phyloP scores from a whole-genome alignment of 2,888 invertebrate genomes.

The Orthonevra nobilis region DNA sequence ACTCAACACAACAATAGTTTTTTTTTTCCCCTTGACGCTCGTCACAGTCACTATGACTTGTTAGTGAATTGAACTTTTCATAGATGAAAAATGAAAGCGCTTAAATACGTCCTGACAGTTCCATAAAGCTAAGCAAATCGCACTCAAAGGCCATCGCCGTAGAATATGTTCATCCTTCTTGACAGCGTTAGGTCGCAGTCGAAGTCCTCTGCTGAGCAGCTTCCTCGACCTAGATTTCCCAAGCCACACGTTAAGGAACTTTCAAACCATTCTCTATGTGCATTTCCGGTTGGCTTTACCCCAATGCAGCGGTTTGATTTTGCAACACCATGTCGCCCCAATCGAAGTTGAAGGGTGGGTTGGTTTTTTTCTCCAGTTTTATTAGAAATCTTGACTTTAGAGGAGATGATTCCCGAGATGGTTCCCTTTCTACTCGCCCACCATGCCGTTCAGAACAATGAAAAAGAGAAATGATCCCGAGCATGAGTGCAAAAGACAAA shows the following conservation, averaged over 20 bases:
- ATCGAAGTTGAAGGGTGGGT: conserved; percentile 22
- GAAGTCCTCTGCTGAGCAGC: not conserved
- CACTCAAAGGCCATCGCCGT: conserved; percentile 56
- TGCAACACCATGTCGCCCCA: conserved; percentile 46
- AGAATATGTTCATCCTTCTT: conserved; percentile 33
- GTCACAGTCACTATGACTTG: conserved; percentile 7
- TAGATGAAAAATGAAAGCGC: conserved; percentile 66
- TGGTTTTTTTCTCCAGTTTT: conserved; percentile 53
- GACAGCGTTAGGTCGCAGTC: not conserved
- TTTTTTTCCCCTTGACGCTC: not conserved
- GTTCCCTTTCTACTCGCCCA: not conserved
- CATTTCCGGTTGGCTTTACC: conserved; percentile 5
- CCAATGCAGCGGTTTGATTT: conserved; percentile 49
- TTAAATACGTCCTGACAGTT: conserved; percentile 67
- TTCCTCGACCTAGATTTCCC: conserved; percentile 54
- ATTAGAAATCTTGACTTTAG: conserved; percentile 41
- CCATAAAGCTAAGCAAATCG: conserved; percentile 65
- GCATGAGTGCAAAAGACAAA: conserved; percentile 32
- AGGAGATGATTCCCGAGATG: too few species aligned
- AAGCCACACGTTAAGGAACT: not conserved
- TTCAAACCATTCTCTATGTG: not conserved
- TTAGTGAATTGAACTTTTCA: conserved; percentile 60
- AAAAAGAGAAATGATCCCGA: conserved; percentile 42
- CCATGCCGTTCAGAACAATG: not conserved
- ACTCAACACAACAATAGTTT: conserved; percentile 32